Base-by-base conservation (phyloP, 2,113 vertebrate species). In the Saimiri boliviensis region DNA sequence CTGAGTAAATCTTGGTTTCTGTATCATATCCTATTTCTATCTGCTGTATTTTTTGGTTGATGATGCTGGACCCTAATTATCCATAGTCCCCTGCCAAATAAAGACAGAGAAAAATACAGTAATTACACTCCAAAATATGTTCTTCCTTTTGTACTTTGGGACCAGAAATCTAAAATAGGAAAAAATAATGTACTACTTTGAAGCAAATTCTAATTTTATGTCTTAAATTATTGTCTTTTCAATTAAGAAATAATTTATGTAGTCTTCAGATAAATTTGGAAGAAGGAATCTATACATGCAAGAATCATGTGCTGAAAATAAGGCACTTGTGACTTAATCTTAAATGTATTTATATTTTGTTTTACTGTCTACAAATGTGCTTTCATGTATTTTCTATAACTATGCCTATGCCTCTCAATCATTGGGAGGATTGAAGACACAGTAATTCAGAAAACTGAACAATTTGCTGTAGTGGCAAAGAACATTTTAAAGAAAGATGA, bases 51-150 rank as follows among this genome's bases (percentile, higher is more conserved):
- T 81, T 40, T 23, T 92, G 30, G 94, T 47, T 70, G 19, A 54
- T 10, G 8, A 77, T 47, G 32, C 5, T 56, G 40, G 35, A 40
- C 12, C 14, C 17, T 79, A 77, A 27, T 92, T 21, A 58, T 52
- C 14, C 45, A 13, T 68, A 82, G 47, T 95, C 2, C 27, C 81
- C 21, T 45, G 12, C 60, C 45, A 97, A 80, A 95, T 83, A 58
- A 10, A 82, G 32, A 77, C 73, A 60, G 8, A 11, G 42, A 17
- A 66, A 91, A 70, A 20, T 35, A 21, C 2, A 42, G 27, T 70
- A 27, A 83, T 73, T 54, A 30, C 0, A n/a, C 3, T n/a, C 86
- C 56, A 56, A 66, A 94, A 93, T 35, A 49, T 20, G 32, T 90
- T 93, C 54, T 92, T 35, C 17, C 40, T 89, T 30, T 40, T 56